Evolutionary conservation across 2,797 vertebrate species (phyloP).

Genomic region (Todus mexicanus): DNA sequence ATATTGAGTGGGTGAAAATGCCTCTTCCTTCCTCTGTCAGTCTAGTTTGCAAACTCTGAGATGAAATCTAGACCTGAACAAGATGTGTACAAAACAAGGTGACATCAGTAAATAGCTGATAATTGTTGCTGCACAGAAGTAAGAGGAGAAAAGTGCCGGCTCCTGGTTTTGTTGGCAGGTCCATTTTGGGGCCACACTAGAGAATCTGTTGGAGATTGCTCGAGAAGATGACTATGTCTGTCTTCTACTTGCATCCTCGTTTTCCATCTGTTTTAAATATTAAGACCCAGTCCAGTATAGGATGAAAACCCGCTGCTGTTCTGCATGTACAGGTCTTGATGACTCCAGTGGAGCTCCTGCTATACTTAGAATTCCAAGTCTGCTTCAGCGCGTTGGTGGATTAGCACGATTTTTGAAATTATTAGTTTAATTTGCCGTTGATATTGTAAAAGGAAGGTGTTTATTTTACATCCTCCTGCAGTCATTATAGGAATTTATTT

Average conservation of each 20-base stretch:
- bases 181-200: not conserved
- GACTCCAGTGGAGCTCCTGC: not conserved
- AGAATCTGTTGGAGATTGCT: not conserved
- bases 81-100: not conserved
- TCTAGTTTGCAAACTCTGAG: not conserved
- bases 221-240: not conserved
- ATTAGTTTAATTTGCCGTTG: conserved; percentile 1
- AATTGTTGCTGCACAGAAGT: not conserved
- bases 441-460: not conserved
- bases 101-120: fast-evolving
- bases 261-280: not conserved
- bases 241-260: not conserved
- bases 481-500: not conserved
- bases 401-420: not conserved
- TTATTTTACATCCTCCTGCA: not conserved
- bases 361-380: not conserved
- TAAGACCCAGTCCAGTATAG: not conserved
- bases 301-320: not conserved
- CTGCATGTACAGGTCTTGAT: not conserved
- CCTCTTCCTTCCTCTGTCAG: not conserved
- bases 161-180: not conserved
- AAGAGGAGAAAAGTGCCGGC: not conserved
- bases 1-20: not conserved
- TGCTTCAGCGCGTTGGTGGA: not conserved
- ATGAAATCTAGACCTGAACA: not conserved